These are phyloP conservation scores for Gymnopithys bicolor DNA, from an alignment of 2,797 vertebrate species.

Conservation along the genomic window DNA sequence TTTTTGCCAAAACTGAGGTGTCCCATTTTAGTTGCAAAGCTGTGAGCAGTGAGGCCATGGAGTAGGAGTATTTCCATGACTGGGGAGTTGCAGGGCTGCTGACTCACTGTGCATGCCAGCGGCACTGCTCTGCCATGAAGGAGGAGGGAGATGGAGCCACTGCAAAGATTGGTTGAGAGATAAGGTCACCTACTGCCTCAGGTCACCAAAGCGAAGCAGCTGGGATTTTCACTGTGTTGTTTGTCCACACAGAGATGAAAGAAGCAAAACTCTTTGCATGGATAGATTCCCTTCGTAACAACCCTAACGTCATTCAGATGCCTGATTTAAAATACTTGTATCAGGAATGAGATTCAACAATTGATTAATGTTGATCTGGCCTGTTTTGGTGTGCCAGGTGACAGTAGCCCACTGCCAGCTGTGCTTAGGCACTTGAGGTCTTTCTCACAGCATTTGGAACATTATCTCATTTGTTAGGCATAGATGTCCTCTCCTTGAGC, in stretches of 20 bases:
- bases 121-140: neutral
- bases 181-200: slow-evolving; percentile 66
- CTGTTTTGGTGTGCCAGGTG: neutral
- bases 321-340: neutral
- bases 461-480: neutral
- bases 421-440: neutral
- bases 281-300: neutral
- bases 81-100: neutral
- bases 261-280: accelerated
- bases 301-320: neutral
- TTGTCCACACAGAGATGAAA: neutral
- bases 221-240: neutral
- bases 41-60: neutral
- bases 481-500: neutral
- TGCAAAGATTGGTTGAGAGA: slow-evolving; percentile 28
- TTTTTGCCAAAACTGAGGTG: neutral
- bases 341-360: neutral
- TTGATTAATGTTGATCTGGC: neutral
- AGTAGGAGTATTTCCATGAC: neutral
- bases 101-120: slow-evolving; percentile 45
- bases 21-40: neutral
- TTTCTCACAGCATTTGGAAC: neutral
- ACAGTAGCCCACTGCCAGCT: neutral
- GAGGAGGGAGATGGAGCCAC: neutral
- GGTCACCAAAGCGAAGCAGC: slow-evolving; percentile 15